Base-by-base conservation (phyloP, 1,140 invertebrate species). In the Cataglyphis hispanica region DNA sequence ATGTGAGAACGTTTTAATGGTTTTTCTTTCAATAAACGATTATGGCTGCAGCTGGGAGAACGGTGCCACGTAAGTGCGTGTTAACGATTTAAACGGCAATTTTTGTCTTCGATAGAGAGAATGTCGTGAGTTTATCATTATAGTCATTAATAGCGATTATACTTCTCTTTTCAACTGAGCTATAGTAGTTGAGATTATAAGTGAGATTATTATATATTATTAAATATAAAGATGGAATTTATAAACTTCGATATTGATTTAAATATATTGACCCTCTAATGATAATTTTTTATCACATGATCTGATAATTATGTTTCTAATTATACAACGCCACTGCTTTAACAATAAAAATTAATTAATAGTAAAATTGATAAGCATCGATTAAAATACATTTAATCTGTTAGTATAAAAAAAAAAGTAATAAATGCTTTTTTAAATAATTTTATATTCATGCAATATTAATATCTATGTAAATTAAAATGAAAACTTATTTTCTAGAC, bases 11-110 rank as follows among this genome's bases (percentile, higher is more conserved):
- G 50, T 70, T 70, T 70, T 7, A n/a, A 19, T 43, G n/a, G 11
- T 43, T 43, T 72, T 25, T 58, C 40, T 83, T 72, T 34, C 13
- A 43, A n/a, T 74, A 61, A 83, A 83, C n/a, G 78, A 58, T 83
- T 83, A 46, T 43, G 31, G 37, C 37, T 16, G 53, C 34, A 66
- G 10, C 22, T 16, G 31, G 22, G 34, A 69, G 46, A 80, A 40
- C 16, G 8, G n/a, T 53, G 63, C 22, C 46, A 56, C 76, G 63
- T 78, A 66, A 80, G 31, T 37, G 46, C 10, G 31, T 22, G 13
- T 34, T 83, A 74, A 69, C 22, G 34, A 7, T 80, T 70, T 58
- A 80, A 70, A 69, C 19, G 27, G 34, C 46, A 69, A 69, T 69
- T 80, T 53, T 37, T 16, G 34, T 40, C 22, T 80, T 69, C 16